Evolutionary conservation across 1,140 invertebrate species (phyloP).

Genomic region (Euwallacea similis): DNA sequence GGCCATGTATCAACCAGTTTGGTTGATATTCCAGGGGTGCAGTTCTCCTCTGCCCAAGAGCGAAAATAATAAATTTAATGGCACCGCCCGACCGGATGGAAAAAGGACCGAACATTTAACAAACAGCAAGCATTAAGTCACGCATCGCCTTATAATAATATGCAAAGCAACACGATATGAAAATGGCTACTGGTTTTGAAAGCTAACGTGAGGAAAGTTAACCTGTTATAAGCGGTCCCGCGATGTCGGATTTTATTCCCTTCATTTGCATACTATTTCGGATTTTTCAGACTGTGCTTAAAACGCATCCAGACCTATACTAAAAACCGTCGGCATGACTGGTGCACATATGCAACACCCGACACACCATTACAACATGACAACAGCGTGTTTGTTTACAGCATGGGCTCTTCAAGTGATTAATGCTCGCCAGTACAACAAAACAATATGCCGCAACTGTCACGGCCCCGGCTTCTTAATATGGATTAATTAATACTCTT

Average conservation of each 20-base stretch:
- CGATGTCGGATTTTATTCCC: slow-evolving; percentile 25
- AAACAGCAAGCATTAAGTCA: slow-evolving; percentile 27
- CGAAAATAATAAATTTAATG: slow-evolving; percentile 11
- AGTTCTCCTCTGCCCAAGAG: too few species aligned
- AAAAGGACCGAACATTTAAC: slow-evolving; percentile 15
- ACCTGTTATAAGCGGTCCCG: slow-evolving; percentile 26
- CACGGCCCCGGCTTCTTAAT: slow-evolving; percentile 31
- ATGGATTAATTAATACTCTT: slow-evolving; percentile 35
- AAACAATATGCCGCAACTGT: slow-evolving; percentile 34
- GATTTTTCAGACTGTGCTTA: slow-evolving; percentile 4
- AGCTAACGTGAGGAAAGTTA: slow-evolving; percentile 31
- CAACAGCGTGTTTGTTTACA: slow-evolving; percentile 33
- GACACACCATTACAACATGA: background rate
- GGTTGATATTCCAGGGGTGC: too few species aligned
- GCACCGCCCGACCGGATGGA: slow-evolving; percentile 2
- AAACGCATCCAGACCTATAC: too few species aligned
- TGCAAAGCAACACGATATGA: slow-evolving; percentile 34
- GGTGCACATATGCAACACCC: too few species aligned
- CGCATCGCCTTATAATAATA: slow-evolving; percentile 29
- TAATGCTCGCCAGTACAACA: slow-evolving; percentile 29
- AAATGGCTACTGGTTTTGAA: slow-evolving; percentile 36
- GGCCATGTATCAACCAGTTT: too few species aligned
- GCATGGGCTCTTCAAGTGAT: slow-evolving; percentile 24
- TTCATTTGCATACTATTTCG: slow-evolving; percentile 22
- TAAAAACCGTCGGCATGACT: too few species aligned